A percentile compares a stretch with the other conserved stretches of the same genome.
phyloP scores from a whole-genome alignment of 2,888 invertebrate genomes.

The Syrphus vitripennis region DNA sequence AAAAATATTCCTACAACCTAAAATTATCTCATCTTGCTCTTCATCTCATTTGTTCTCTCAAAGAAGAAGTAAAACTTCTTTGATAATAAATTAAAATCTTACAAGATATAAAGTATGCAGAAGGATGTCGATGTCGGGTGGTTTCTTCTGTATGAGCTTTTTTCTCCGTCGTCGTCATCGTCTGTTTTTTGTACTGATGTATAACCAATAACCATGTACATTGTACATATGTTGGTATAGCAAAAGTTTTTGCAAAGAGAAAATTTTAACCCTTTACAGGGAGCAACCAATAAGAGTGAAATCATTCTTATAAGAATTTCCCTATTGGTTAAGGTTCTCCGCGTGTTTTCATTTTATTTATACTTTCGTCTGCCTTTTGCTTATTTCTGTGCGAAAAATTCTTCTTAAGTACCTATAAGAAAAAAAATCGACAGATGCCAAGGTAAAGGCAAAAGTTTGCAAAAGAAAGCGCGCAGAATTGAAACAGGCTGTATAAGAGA shows the following conservation, averaged over 20 bases:
- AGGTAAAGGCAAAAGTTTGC: constrained; percentile 10
- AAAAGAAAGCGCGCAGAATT: constrained; percentile 62
- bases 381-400: not conserved
- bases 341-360: constrained; percentile 67
- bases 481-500: not conserved
- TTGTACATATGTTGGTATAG: constrained; percentile 11
- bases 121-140: constrained; percentile 12
- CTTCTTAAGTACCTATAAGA: constrained; percentile 1
- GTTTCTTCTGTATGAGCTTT: not conserved
- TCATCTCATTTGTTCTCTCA: not conserved
- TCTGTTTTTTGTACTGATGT: constrained; percentile 2
- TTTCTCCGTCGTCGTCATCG: not conserved
- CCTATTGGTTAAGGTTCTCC: constrained; percentile 68
- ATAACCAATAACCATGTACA: too few species aligned
- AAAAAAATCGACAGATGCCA: not conserved
- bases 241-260: constrained; percentile 47
- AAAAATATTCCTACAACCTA: too few species aligned
- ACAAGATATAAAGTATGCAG: not conserved
- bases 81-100: not conserved
- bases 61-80: not conserved
- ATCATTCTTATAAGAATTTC: constrained; percentile 66
- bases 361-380: constrained; percentile 15
- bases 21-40: not conserved
- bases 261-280: constrained; percentile 52
- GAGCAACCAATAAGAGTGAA: constrained; percentile 66